phyloP scores from a whole-genome alignment of 92 coral and sea anemone species.

The Siderastrea radians region DNA sequence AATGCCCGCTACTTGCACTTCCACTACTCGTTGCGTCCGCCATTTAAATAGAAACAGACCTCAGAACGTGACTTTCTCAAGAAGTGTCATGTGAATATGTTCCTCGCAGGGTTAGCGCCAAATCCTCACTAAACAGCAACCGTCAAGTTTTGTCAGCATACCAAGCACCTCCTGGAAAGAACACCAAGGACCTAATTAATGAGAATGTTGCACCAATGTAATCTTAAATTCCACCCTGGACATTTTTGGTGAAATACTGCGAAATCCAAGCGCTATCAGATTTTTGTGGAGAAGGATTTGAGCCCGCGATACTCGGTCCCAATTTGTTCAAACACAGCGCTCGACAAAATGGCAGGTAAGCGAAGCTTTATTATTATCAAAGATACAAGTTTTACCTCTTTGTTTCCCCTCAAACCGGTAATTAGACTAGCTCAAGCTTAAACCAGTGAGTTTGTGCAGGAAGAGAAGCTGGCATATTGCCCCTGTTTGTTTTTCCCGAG shows the following conservation, averaged over 20 bases:
- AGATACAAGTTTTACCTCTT: not conserved
- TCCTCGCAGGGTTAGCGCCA: not conserved
- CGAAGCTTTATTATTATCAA: too few species aligned
- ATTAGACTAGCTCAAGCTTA: not conserved
- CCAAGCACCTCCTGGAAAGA: conserved; percentile 18
- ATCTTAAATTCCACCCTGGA: not conserved
- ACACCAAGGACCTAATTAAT: not conserved
- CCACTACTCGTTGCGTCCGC: conserved; percentile 42
- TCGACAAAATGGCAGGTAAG: conserved; percentile 27
- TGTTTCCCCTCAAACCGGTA: not conserved
- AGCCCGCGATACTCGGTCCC: conserved; percentile 26
- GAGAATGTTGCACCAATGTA: not conserved
- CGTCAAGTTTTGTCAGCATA: conserved; percentile 23
- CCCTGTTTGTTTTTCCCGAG: not conserved
- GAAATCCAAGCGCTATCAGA: not conserved
- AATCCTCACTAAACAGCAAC: conserved; percentile 25
- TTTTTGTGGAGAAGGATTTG: not conserved
- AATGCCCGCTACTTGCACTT: conserved; percentile 37
- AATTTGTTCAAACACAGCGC: not conserved
- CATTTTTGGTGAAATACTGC: not conserved
- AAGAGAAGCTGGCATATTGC: conserved; percentile 10
- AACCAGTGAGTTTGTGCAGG: not conserved
- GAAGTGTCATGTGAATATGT: not conserved
- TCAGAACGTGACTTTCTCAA: conserved; percentile 37
- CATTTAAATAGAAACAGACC: not conserved